Percentiles rank a stretch among this genome's conserved stretches.
These are phyloP conservation scores for Clarias batrachus DNA, from an alignment of 2,113 vertebrate genomes.

Conservation along the genomic window DNA sequence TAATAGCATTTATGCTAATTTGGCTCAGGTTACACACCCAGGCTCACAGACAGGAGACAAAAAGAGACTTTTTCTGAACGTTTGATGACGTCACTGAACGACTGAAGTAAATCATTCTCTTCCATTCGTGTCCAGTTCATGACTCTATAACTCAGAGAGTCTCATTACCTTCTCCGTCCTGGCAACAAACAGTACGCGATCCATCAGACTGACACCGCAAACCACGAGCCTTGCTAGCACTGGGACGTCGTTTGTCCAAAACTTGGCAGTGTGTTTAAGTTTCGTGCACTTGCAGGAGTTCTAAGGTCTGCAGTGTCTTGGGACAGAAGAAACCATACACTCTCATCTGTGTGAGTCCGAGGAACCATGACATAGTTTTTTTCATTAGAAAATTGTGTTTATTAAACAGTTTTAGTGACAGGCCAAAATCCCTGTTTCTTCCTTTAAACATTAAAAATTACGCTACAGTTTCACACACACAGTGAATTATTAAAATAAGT, in stretches of 20 bases:
- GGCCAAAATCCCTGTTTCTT: no score
- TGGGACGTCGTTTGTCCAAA: not conserved
- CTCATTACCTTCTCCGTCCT: not conserved
- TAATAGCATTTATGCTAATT: not conserved
- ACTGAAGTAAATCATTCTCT: not conserved
- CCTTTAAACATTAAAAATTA: no score
- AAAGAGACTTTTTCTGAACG: not conserved
- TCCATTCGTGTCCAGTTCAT: not conserved
- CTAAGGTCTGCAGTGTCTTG: not conserved
- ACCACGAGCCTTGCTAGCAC: not conserved
- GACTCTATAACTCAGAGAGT: slow-evolving; percentile 6
- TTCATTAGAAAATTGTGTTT: not conserved
- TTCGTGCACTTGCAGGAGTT: not conserved
- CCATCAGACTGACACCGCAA: not conserved
- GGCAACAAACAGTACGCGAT: slow-evolving; percentile 2
- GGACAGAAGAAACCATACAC: not conserved
- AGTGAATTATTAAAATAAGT: no score
- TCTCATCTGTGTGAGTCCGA: not conserved
- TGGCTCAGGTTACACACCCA: not conserved
- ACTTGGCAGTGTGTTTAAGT: not conserved
- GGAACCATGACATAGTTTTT: not conserved
- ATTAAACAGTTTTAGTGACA: not conserved
- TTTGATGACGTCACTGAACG: not conserved
- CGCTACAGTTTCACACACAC: no score
- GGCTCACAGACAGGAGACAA: not conserved